phyloP scores from a whole-genome alignment of 2,113 vertebrate species.

The Hemiscyllium ocellatum region DNA sequence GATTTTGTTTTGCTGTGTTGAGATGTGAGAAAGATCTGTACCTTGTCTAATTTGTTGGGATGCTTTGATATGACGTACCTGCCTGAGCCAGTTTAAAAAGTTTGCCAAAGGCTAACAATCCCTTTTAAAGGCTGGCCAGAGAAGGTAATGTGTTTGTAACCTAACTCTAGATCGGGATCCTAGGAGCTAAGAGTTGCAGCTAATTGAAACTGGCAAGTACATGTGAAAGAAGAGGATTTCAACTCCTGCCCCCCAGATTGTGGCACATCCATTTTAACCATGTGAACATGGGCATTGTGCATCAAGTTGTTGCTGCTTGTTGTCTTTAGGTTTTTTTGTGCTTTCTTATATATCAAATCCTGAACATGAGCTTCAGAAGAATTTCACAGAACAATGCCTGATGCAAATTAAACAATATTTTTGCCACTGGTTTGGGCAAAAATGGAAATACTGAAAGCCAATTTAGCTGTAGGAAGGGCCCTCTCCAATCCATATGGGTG shows the following conservation, averaged over 20 bases:
- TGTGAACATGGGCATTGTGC: neutral
- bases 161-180: neutral
- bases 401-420: neutral
- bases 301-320: neutral
- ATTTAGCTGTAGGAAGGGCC: neutral
- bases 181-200: neutral
- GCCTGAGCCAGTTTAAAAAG: neutral
- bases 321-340: neutral
- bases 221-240: neutral
- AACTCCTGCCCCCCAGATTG: neutral
- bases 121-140: neutral
- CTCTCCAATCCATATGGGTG: neutral
- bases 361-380: neutral
- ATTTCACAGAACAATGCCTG: neutral
- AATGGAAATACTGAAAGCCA: neutral
- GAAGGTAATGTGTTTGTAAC: neutral
- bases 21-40: neutral
- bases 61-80: neutral
- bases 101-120: neutral
- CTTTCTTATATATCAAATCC: neutral
- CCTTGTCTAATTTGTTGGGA: neutral
- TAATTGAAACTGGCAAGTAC: neutral
- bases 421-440: neutral
- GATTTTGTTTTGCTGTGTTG: neutral
- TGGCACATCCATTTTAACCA: neutral